Conservation (phyloP, 2,113 vertebrate genomes). For the Struthidea cinerea region DNA sequence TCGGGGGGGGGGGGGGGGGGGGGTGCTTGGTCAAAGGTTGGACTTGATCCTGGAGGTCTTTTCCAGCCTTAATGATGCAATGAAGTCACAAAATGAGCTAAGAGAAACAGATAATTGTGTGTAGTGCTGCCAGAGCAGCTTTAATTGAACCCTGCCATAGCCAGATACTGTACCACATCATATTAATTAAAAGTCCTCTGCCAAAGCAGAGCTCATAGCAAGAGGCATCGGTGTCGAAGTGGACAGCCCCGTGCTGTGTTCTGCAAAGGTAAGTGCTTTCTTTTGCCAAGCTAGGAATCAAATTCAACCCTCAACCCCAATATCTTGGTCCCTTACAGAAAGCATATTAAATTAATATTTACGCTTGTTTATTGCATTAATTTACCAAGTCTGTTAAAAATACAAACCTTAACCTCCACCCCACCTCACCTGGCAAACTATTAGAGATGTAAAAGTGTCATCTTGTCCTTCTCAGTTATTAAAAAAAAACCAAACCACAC, state of each 20-base stretch:
- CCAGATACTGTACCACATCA: neutral
- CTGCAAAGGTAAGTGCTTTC: neutral
- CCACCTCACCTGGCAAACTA: neutral
- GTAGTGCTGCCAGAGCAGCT: neutral
- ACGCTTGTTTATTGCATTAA: neutral
- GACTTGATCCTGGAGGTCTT: neutral
- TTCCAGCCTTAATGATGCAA: neutral
- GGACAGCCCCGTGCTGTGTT: neutral
- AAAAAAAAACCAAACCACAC: neutral
- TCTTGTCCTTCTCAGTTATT: neutral
- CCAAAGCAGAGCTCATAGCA: neutral
- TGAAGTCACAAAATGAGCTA: neutral
- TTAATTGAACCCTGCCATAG: neutral
- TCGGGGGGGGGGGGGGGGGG: accelerated
- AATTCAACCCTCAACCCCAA: neutral
- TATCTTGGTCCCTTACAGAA: neutral
- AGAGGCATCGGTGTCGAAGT: neutral
- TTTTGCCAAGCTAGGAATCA: neutral
- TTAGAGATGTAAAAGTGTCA: neutral
- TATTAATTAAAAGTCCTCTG: neutral
- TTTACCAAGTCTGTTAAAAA: neutral
- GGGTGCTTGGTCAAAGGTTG: neutral
- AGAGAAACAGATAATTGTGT: neutral
- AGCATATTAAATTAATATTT: neutral
- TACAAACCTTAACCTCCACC: neutral